phyloP scores from a whole-genome alignment of 2,797 vertebrate species.

The Erpetoichthys calabaricus region DNA sequence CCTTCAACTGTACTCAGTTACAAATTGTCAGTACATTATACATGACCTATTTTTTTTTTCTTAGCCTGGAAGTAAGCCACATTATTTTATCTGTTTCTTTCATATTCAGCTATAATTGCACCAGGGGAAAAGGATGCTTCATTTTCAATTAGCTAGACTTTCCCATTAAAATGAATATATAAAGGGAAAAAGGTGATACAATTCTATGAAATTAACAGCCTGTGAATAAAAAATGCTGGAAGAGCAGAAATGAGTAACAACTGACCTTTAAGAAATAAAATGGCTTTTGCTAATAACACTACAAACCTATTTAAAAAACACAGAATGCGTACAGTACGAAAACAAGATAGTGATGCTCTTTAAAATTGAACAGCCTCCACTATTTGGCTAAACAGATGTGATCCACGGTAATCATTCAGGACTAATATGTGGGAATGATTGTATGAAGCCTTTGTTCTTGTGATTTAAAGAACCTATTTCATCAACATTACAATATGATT shows the following conservation, averaged over 20 bases:
- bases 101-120: conserved; percentile 33
- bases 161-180: conserved; percentile 46
- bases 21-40: no score
- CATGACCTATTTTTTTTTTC: no score
- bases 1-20: no score
- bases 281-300: not conserved
- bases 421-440: no score
- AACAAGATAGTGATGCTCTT: not conserved
- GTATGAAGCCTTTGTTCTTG: no score
- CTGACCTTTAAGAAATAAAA: conserved; percentile 3
- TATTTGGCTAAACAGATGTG: no score
- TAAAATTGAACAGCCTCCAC: not conserved
- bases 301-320: not conserved
- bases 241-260: conserved; percentile 20
- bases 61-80: no score
- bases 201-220: conserved; percentile 40
- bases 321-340: not conserved
- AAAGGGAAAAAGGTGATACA: conserved; percentile 40
- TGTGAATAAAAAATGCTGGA: conserved; percentile 44
- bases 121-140: conserved; percentile 39
- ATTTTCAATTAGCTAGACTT: conserved; percentile 52
- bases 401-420: no score
- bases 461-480: no score
- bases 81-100: conserved; percentile 22
- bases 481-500: no score